Percentiles rank a stretch among this genome's conserved stretches.
Evolutionary conservation across 35 echinoderm and acorn worm species (phyloP).

Genomic region (Strongylocentrotus purpuratus): DNA sequence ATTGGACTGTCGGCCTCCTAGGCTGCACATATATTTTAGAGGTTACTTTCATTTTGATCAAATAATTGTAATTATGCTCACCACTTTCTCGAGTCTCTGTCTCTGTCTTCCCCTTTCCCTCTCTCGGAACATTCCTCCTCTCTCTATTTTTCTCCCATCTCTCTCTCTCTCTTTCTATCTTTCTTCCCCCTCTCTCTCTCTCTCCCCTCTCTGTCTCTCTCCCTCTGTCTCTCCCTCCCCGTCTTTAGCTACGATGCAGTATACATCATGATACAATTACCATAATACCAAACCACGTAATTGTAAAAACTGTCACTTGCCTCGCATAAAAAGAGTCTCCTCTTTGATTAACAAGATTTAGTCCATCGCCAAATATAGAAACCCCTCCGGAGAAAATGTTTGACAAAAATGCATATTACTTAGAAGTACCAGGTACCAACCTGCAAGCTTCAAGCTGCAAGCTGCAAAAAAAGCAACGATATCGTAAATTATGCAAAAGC

Average conservation of each 20-base stretch:
- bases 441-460: neutral
- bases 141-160: neutral
- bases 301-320: neutral
- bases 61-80: too few relatives aligned
- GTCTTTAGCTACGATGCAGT: neutral
- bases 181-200: neutral
- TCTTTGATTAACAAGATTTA: neutral
- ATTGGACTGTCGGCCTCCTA: too few relatives aligned
- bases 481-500: neutral
- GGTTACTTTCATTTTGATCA: too few relatives aligned
- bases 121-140: too few relatives aligned
- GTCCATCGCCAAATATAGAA: neutral
- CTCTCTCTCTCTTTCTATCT: neutral
- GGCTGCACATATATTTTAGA: too few relatives aligned
- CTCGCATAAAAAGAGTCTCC: neutral
- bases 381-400: neutral
- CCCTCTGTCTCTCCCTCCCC: neutral
- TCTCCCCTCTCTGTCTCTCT: neutral
- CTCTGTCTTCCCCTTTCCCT: too few relatives aligned
- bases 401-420: neutral
- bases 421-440: neutral
- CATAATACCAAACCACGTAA: too few relatives aligned
- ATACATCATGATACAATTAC: too few relatives aligned
- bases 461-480: neutral
- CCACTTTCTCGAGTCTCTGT: too few relatives aligned